Evolutionary conservation across 2,797 vertebrate genomes (phyloP), one percentile per base, ranked within the genome.

Genomic region (Pangasius macronema): DNA sequence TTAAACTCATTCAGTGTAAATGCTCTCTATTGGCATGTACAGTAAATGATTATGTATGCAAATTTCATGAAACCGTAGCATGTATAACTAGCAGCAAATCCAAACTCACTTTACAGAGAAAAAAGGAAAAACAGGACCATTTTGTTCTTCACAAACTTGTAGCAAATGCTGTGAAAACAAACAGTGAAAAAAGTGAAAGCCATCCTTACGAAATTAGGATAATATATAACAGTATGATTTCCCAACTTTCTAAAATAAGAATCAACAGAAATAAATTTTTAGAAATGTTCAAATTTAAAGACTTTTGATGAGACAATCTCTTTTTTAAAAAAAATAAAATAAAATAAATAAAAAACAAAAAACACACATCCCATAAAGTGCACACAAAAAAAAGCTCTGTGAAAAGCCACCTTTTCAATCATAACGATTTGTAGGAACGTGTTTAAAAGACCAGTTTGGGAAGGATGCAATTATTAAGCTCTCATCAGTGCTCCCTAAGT

Each of bases 41-140:
- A 46, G 46, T 46, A 46, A 49, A 73, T 13, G 14, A 57, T 83
- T 73, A 24, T 61, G 4, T 39, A 55, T 20, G 13, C 24, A n/a
- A n/a, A 63, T 82, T 18, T 30, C 39, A 87, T 59, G 18, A 85
- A 59, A 53, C 16, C 27, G 30, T 85, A 77, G 61, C n/a, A 73
- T 59, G 70, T 67, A 22, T 42, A 83, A 72, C 73, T 86, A 91
- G 86, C 88, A 91, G 88, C 87, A 87, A 88, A 86, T 30, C 39
- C 61, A 30, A 68, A 53, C 63, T 11, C 49, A n/a, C 20, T 61
- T 33, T 46, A 63, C 13, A 83, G 18, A 77, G 39, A 63, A 65
- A 30, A 65, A 30, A 77, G 30, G 22, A 72, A 55, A 36, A 61
- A 55, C n/a, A 49, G 36, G 3, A 65, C 42, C 20, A 61, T 30